phyloP scores from a whole-genome alignment of 2,113 vertebrate genomes.

The Vireo altiloquus region DNA sequence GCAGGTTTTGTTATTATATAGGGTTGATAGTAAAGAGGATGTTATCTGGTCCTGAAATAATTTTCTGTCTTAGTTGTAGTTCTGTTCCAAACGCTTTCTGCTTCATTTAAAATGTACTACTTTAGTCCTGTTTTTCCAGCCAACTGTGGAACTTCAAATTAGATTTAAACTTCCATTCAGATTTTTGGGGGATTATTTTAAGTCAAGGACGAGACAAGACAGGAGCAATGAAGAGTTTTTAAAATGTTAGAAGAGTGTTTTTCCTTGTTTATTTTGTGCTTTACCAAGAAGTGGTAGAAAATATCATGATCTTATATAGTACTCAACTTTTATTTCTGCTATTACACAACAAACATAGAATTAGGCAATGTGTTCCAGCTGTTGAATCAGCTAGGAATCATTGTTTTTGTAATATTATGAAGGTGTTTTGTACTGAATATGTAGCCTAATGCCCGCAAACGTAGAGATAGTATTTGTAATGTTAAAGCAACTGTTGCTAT shows the following conservation, averaged over 20 bases:
- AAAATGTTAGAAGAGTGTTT: neutral
- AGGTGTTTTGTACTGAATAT: neutral
- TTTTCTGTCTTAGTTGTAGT: neutral
- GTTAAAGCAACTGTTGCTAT: neutral
- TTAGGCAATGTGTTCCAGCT: neutral
- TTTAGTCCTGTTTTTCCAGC: neutral
- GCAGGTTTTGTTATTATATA: neutral
- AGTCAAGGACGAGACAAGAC: neutral
- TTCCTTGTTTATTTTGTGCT: neutral
- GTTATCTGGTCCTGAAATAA: neutral
- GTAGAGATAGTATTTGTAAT: neutral
- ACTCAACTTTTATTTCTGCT: neutral
- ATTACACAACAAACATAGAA: neutral
- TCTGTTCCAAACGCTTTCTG: neutral
- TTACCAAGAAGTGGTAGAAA: neutral
- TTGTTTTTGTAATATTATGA: neutral
- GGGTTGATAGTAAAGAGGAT: neutral
- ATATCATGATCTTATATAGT: neutral
- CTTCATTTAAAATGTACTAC: neutral
- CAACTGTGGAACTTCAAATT: neutral
- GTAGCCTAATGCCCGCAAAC: neutral
- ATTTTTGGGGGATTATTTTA: neutral
- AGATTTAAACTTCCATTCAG: neutral
- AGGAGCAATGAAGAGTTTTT: neutral
- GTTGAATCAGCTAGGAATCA: neutral